A percentile compares a stretch with the other conserved stretches of the same genome.
Conservation (phyloP, 2,797 vertebrate genomes). For the Pangasius djambal region DNA sequence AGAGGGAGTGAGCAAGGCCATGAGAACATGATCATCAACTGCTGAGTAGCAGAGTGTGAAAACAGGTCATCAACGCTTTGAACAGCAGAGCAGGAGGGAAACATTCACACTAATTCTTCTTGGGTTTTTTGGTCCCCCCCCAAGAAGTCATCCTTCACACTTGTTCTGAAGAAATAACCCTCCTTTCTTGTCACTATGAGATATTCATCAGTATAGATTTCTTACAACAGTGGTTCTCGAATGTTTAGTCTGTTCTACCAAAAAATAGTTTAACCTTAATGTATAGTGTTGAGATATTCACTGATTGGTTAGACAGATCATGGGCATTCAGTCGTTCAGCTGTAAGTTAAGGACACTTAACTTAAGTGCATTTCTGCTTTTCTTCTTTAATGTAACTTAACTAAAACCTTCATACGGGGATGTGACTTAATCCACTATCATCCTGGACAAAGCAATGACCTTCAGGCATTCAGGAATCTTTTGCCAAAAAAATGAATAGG, state of each 20-base stretch:
- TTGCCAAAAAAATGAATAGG: not conserved
- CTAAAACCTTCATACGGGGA: not conserved
- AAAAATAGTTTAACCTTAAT: not conserved
- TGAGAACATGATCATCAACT: not conserved
- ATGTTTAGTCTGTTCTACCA: not conserved
- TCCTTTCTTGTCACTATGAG: not conserved
- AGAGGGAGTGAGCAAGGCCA: slow-evolving; percentile 7
- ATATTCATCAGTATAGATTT: not conserved
- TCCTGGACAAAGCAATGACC: not conserved
- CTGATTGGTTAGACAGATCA: not conserved
- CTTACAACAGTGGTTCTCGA: not conserved
- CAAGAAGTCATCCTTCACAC: not conserved
- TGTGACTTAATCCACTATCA: not conserved
- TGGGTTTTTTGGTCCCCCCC: not conserved
- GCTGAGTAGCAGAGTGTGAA: slow-evolving; percentile 14
- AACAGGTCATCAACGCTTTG: slow-evolving; percentile 39
- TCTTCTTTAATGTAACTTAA: not conserved
- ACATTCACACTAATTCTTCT: slow-evolving; percentile 8
- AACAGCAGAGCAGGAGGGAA: slow-evolving; percentile 26
- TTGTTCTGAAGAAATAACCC: not conserved
- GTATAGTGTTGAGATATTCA: not conserved
- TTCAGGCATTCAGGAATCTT: not conserved
- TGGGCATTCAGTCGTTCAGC: not conserved
- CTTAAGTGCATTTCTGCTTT: not conserved
- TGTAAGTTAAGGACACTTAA: not conserved